Percentiles rank a stretch among this genome's conserved stretches.
phyloP scores from a whole-genome alignment of 37 sponge, comb jelly and placozoan species.

The Crambe crambe region DNA sequence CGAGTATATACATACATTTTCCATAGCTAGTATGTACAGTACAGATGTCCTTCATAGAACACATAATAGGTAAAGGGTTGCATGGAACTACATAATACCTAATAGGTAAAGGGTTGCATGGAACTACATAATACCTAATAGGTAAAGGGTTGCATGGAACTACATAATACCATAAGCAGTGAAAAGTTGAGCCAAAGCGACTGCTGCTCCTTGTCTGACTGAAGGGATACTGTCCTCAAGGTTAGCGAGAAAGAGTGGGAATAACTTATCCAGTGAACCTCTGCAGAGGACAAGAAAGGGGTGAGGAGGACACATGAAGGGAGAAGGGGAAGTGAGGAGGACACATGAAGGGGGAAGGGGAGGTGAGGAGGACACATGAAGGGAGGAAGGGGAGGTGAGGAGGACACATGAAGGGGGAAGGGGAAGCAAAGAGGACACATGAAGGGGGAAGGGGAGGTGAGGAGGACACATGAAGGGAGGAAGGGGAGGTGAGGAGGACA shows the following conservation, averaged over 20 bases:
- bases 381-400: background rate
- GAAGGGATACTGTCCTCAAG: slow-evolving; percentile 94
- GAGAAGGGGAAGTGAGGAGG: background rate
- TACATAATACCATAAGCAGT: slow-evolving; percentile 69
- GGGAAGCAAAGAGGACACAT: background rate
- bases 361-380: too few species aligned
- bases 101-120: background rate
- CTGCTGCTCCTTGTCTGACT: slow-evolving; percentile 92
- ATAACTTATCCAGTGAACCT: slow-evolving; percentile 51
- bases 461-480: background rate
- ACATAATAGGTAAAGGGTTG: background rate
- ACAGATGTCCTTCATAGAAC: too few species aligned
- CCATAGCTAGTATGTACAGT: too few species aligned
- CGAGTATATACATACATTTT: too few species aligned
- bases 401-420: background rate
- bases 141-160: background rate
- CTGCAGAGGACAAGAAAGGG: slow-evolving; percentile 4
- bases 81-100: too few species aligned
- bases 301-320: background rate
- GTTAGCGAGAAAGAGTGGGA: slow-evolving; percentile 74
- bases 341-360: background rate
- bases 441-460: too few species aligned
- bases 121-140: slow-evolving; percentile 31
- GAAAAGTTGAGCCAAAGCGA: slow-evolving; percentile 72
- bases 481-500: too few species aligned